Evolutionary conservation across 2,888 invertebrate species (phyloP).

Genomic region (Eueremaeus valkanovi): DNA sequence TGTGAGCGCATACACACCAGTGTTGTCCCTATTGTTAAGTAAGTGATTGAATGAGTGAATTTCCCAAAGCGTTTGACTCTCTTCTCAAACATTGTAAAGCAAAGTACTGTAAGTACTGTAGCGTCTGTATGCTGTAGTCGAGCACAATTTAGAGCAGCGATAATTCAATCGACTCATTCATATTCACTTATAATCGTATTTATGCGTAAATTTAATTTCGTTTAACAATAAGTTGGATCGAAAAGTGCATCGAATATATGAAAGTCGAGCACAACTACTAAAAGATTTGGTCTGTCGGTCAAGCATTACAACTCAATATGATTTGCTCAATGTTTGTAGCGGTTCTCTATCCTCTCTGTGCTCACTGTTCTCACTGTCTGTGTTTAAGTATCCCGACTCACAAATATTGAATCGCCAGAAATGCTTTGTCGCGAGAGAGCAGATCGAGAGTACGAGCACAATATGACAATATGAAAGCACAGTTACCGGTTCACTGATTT

Average conservation of each 20-base stretch:
- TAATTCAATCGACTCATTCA: constrained; percentile 6
- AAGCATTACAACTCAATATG: constrained; percentile 28
- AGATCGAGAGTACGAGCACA: neutral
- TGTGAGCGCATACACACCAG: neutral
- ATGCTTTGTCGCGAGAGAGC: neutral
- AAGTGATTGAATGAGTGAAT: constrained; percentile 3
- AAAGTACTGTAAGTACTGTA: too few species aligned
- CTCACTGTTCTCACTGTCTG: neutral
- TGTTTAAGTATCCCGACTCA: constrained; percentile 6
- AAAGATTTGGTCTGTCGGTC: constrained; percentile 31
- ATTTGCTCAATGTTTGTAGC: neutral
- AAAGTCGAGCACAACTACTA: neutral
- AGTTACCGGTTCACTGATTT: constrained; percentile 28
- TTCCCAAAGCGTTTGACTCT: constrained; percentile 23
- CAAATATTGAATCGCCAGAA: constrained; percentile 22
- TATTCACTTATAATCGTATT: neutral
- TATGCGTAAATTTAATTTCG: constrained; percentile 20
- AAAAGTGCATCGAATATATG: neutral
- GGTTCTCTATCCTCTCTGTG: neutral
- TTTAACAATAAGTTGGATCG: neutral
- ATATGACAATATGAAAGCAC: neutral
- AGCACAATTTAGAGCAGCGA: constrained; percentile 8
- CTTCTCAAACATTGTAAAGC: too few species aligned
- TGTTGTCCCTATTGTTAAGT: neutral
- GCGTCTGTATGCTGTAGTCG: too few species aligned